Evolutionary conservation across 2,797 vertebrate genomes (phyloP), one percentile per base, ranked within the genome.

Genomic region (Rhyacichthys aspro): DNA sequence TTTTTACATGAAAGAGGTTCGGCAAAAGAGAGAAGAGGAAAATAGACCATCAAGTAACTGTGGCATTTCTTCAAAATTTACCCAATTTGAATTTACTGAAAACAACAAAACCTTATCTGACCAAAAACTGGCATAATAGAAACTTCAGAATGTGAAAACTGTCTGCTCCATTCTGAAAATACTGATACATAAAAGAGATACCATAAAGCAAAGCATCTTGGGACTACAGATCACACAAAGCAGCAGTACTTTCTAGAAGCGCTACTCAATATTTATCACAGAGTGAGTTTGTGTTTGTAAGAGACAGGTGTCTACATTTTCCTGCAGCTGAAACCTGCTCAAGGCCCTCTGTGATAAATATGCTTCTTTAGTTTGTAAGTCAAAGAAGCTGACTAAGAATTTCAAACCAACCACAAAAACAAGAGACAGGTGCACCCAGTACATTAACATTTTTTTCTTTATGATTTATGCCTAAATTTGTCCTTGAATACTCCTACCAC

Each of bases 131-230:
- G 66, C 63, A 68, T 58, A 59, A 58, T 73, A 53, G 64, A 75
- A 79, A 83, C 77, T 81, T 82, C 73, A 38, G 19, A 60, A 68
- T 71, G 43, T 67, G 73, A 86, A 86, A 81, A 76, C 70, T 76
- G 46, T 67, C 42, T 1, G 55, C 15, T 14, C 52, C 6, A 10
- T 34, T 47, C 8, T 48, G 41, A 65, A 53, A 36, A 17, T 17
- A 9, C 15, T 52, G 18, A 38, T 10, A 37, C 14, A 42, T 46
- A 49, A 19, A 41, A 48, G 32, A 60, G 19, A 59, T 67, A 60
- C 39, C 58, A 72, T 59, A 79, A 59, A 52, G 34, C 11, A 50
- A 68, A 71, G 53, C 49, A 67, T 62, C 55, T 67, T 58, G 59
- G 67, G 66, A 67, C 75, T 72, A 45, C 67, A 70, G 36, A 74